Percentiles rank a stretch among this genome's conserved stretches.
Conservation (phyloP, 2,797 vertebrate genomes). For the Clamator glandarius region DNA sequence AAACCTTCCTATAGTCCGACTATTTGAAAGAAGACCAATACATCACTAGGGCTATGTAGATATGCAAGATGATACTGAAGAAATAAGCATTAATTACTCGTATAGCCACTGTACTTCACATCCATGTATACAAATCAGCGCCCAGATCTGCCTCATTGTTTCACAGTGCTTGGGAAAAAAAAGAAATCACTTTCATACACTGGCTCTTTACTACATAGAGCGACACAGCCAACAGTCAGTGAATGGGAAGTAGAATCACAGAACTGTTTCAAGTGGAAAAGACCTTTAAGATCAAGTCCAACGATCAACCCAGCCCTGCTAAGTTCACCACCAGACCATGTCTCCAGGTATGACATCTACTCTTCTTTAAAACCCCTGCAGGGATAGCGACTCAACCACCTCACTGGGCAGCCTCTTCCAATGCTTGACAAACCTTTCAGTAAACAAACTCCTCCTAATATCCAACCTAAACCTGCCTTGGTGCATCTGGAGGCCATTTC, state of each 20-base stretch:
- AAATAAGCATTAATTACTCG: not conserved
- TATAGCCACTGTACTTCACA: not conserved
- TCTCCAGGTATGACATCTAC: too few relatives aligned
- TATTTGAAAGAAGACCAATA: not conserved
- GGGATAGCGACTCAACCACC: too few relatives aligned
- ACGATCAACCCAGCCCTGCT: too few relatives aligned
- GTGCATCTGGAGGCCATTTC: too few relatives aligned
- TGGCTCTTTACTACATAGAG: not conserved
- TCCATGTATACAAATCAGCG: not conserved
- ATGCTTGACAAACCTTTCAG: too few relatives aligned
- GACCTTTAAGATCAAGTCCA: too few relatives aligned
- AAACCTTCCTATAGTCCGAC: not conserved
- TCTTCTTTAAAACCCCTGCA: too few relatives aligned
- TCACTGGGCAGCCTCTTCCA: too few relatives aligned
- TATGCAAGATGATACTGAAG: not conserved
- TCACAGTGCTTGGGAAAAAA: not conserved
- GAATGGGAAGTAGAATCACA: not conserved
- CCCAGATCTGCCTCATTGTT: not conserved
- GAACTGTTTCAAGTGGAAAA: too few relatives aligned
- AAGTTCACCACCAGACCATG: too few relatives aligned
- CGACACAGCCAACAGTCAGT: not conserved
- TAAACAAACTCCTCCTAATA: too few relatives aligned
- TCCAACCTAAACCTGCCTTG: too few relatives aligned
- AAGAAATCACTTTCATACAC: conserved; percentile 13
- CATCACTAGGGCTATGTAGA: not conserved